A percentile compares a stretch with the other conserved stretches of the same genome.
phyloP scores from a whole-genome alignment of 2,888 invertebrate species.

The Yponomeuta malinellus region DNA sequence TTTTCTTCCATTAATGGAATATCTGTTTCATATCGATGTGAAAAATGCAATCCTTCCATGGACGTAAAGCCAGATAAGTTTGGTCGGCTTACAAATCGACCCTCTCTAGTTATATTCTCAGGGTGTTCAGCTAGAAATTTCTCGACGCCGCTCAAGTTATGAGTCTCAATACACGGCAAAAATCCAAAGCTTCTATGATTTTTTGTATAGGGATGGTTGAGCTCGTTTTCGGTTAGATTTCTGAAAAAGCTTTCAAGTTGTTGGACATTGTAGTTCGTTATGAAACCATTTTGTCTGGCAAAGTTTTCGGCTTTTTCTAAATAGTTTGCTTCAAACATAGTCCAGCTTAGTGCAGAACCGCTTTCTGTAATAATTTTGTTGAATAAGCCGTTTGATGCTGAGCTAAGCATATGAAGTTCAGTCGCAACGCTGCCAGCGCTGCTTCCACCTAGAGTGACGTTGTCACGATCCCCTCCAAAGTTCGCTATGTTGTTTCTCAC shows the following conservation, averaged over 20 bases:
- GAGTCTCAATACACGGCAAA: constrained; percentile 1
- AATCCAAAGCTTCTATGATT: constrained; percentile 4
- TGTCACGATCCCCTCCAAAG: constrained; percentile 18
- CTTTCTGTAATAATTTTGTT: constrained; percentile 18
- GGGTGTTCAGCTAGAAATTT: constrained; percentile 11
- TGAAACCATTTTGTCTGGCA: not conserved
- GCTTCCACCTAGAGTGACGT: constrained; percentile 19
- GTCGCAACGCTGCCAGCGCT: constrained; percentile 18
- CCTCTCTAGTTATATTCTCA: constrained; percentile 7
- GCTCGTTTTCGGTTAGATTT: not conserved
- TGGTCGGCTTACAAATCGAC: constrained; percentile 13
- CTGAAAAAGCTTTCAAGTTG: constrained; percentile 8
- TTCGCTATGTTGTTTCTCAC: constrained; percentile 17
- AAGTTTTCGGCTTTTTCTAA: constrained; percentile 12
- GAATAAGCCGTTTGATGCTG: constrained; percentile 15
- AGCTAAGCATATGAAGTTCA: constrained; percentile 17
- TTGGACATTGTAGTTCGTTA: not conserved
- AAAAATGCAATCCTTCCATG: constrained; percentile 14
- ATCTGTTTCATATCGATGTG: not conserved
- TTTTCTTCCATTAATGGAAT: not conserved
- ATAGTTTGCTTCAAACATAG: constrained; percentile 10
- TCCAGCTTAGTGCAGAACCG: constrained; percentile 14
- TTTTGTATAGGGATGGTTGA: not conserved
- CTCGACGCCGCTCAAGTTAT: not conserved
- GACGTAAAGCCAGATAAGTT: constrained; percentile 12